Percentiles rank a stretch among this genome's conserved stretches.
phyloP scores from a whole-genome alignment of 2,888 invertebrate species.

The Drosophila kanekoi region DNA sequence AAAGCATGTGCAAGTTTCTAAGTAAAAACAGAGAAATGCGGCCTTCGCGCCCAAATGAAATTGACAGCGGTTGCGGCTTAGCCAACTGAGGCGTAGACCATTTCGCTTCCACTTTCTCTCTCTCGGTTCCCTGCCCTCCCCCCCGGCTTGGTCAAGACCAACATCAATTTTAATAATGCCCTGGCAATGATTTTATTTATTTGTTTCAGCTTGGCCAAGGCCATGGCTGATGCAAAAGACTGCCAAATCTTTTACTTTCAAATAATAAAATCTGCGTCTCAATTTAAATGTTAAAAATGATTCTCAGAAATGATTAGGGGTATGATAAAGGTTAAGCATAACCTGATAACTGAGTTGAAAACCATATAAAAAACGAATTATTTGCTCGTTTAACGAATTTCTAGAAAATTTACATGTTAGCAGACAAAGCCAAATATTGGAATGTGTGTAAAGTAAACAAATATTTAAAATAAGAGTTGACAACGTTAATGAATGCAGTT shows the following conservation, averaged over 20 bases:
- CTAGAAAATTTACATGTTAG: too few relatives aligned
- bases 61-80: conserved; percentile 71
- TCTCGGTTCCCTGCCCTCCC: neutral
- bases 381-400: neutral
- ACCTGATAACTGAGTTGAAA: neutral
- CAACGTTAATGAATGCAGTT: too few relatives aligned
- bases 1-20: conserved; percentile 44
- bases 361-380: neutral
- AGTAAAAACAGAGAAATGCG: conserved; percentile 20
- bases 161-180: conserved; percentile 74
- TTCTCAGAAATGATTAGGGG: neutral
- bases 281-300: conserved; percentile 36
- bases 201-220: conserved; percentile 35
- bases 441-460: too few relatives aligned
- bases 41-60: conserved; percentile 52
- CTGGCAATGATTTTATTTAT: conserved; percentile 57
- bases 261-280: conserved; percentile 56
- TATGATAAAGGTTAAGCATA: neutral
- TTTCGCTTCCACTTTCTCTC: conserved; percentile 1
- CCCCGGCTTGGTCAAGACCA: conserved; percentile 25
- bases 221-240: conserved; percentile 23
- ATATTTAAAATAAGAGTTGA: too few relatives aligned
- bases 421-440: too few relatives aligned
- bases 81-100: conserved; percentile 41
- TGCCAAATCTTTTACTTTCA: conserved; percentile 42